Evolutionary conservation across 2,113 vertebrate species (phyloP).

Genomic region (Scortum barcoo): DNA sequence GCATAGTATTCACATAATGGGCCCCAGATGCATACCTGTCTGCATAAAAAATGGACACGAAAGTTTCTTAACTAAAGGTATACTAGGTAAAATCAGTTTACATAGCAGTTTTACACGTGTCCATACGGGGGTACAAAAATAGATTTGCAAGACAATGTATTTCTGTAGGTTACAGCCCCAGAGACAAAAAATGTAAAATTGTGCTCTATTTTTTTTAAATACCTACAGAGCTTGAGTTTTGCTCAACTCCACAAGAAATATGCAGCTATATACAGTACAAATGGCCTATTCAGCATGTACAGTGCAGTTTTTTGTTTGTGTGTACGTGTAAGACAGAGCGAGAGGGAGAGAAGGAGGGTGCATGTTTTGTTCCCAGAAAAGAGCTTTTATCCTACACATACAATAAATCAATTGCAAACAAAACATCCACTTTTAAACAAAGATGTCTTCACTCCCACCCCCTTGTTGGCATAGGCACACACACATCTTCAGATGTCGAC

Average conservation of each 20-base stretch:
- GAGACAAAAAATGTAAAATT: constrained; percentile 34
- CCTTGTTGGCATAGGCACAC: not conserved
- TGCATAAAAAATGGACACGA: not conserved
- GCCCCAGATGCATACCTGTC: not conserved
- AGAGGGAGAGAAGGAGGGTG: constrained; percentile 3
- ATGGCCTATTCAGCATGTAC: constrained; percentile 42
- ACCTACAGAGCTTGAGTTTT: constrained; percentile 18
- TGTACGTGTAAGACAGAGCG: constrained; percentile 31
- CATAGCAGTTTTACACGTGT: not conserved
- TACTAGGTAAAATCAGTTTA: not conserved
- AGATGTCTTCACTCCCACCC: constrained; percentile 44
- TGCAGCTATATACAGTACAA: constrained; percentile 23
- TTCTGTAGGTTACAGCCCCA: constrained; percentile 28
- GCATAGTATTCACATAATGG: not conserved
- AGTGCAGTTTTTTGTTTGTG: constrained; percentile 30
- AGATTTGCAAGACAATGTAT: constrained; percentile 34
- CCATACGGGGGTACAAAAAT: constrained; percentile 34
- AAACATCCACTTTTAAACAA: constrained; percentile 53
- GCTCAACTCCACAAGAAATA: constrained; percentile 34
- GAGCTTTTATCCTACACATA: constrained; percentile 57
- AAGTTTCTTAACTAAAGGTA: constrained; percentile 8
- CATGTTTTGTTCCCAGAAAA: constrained; percentile 56
- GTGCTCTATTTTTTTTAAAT: constrained; percentile 22
- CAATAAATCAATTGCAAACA: constrained; percentile 66
- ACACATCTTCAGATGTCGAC: constrained; percentile 8